These are phyloP conservation scores for Coryphaenoides rupestris DNA, from an alignment of 2,113 vertebrate species.

Conservation along the genomic window DNA sequence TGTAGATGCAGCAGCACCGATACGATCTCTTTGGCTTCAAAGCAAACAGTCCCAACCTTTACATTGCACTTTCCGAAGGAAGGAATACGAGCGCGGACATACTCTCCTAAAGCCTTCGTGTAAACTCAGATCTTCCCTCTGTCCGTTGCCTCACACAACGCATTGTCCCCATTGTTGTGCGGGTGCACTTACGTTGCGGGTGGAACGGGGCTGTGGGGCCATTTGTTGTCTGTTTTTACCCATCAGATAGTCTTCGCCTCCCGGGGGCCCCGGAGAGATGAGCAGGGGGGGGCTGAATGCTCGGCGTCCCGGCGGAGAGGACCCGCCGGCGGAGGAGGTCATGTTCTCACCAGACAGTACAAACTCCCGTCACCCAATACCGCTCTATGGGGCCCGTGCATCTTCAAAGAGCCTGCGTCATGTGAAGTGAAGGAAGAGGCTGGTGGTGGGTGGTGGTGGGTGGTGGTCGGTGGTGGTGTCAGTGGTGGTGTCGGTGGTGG, in stretches of 20 bases:
- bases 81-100: slow-evolving; percentile 19
- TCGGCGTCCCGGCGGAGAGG: slow-evolving; percentile 39
- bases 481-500: too few species aligned
- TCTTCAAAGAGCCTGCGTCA: slow-evolving; percentile 14
- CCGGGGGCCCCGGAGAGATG: slow-evolving; percentile 10
- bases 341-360: slow-evolving; percentile 51
- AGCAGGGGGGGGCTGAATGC: slow-evolving; percentile 34
- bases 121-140: slow-evolving; percentile 13
- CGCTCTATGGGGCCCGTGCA: slow-evolving; percentile 11
- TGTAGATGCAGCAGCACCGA: slow-evolving; percentile 50
- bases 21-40: slow-evolving; percentile 30
- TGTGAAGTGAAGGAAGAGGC: too few species aligned
- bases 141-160: slow-evolving; percentile 18
- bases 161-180: slow-evolving; percentile 37
- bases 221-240: slow-evolving; percentile 36
- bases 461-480: too few species aligned
- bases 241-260: slow-evolving; percentile 22
- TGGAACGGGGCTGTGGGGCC: slow-evolving; percentile 38
- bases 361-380: slow-evolving; percentile 45
- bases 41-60: slow-evolving; percentile 25
- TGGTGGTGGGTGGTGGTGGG: too few species aligned
- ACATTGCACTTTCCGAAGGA: slow-evolving; percentile 23
- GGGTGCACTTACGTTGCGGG: slow-evolving; percentile 35
- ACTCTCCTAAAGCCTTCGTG: slow-evolving; percentile 19
- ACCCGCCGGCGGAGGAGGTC: slow-evolving; percentile 33